These are phyloP conservation scores for Patella depressa DNA, from an alignment of 2,888 invertebrate species.

Conservation along the genomic window DNA sequence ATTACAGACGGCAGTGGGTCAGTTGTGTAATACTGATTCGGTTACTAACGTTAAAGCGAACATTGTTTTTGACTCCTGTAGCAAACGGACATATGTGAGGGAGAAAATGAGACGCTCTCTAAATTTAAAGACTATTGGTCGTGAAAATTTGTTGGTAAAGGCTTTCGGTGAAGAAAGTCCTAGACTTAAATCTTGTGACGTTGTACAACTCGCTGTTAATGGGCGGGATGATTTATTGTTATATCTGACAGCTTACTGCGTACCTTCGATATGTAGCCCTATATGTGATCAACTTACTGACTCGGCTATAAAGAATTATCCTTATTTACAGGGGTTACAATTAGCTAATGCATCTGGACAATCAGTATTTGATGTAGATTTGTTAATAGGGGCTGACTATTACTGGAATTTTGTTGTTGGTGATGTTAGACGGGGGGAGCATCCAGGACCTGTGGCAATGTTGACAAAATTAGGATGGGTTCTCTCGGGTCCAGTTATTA, in stretches of 20 bases:
- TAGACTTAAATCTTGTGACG: background rate
- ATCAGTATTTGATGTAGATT: background rate
- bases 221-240: background rate
- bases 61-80: conserved; percentile 3
- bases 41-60: background rate
- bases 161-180: background rate
- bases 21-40: background rate
- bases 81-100: background rate
- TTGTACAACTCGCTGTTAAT: background rate
- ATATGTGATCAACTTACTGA: background rate
- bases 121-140: background rate
- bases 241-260: conserved; percentile 2
- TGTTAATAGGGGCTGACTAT: background rate
- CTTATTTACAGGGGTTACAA: conserved; percentile 3
- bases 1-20: background rate
- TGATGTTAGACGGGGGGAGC: background rate
- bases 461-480: background rate
- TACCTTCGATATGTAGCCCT: conserved; percentile 4
- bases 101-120: background rate
- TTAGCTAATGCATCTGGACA: background rate
- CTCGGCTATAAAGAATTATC: background rate
- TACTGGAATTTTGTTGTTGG: background rate
- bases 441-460: conserved; percentile 1
- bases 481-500: background rate
- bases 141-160: conserved; percentile 2